Base-by-base conservation (phyloP, 2,113 vertebrate genomes). In the Cynoglossus semilaevis region DNA sequence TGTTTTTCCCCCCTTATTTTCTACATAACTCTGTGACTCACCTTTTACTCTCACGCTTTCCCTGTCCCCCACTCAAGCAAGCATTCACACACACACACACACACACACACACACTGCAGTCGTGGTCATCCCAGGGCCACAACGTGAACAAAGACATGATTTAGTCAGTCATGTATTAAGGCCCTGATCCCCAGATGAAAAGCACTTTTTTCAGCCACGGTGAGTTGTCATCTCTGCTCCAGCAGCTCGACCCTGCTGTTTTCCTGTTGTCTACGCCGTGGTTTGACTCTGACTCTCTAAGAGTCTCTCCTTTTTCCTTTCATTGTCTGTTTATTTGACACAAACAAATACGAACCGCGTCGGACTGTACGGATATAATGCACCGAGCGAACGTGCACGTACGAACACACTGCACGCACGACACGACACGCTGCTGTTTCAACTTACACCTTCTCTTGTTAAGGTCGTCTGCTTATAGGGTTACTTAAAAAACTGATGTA, bases 191-290 rank as follows among this genome's bases (percentile, higher is more conserved):
- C 52, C 53, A 22, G 6, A 51, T 82, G 15, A 77, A 74, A 77
- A 81, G 57, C 53, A 63, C 47, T 16, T 41, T 22, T 41, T 59
- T 73, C 15, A 47, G 40, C 64, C 51, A 47, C 22, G 18, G 47
- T 10, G 38, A 51, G 40, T 40, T 48, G 42, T 58, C 51, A 77
- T 17, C 12, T 42, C 80, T 68, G 76, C 54, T 65, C 82, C 74
- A 85, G 81, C 76, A 85, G 72, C 60, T 75, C 52, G 72, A 37
- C 6, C 7, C 40, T 61, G 72, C 18, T 10, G 59, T 65, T 63
- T 17, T 90, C 85, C 84, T 77, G 68, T 43, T 58, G 49, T 36
- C 53, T 68, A 4, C 14, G 15, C 34, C 10, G 1, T 18, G 1
- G n/a, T 18, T 45, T 70, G 22, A 58, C 15, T 51, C 36, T 68